A percentile compares a stretch with the other conserved stretches of the same genome.
Conservation (phyloP, 2,113 vertebrate genomes). For the Hypanus sabinus region DNA sequence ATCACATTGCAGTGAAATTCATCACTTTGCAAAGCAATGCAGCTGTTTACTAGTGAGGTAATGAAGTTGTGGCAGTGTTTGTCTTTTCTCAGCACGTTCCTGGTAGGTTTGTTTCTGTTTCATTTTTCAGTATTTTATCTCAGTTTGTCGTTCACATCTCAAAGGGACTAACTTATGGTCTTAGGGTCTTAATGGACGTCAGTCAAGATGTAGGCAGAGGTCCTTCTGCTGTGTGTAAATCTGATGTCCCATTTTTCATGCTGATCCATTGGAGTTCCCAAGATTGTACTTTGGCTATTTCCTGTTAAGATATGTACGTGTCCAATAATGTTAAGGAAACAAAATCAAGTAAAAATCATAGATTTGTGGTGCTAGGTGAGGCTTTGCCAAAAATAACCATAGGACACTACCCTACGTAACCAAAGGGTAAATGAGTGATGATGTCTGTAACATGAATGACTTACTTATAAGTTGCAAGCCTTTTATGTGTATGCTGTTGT, state of each 20-base stretch:
- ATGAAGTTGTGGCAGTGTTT: background rate
- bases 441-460: background rate
- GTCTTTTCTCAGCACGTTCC: constrained; percentile 7
- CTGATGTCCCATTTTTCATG: background rate
- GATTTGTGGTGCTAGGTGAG: background rate
- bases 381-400: background rate
- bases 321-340: background rate
- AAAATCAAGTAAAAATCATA: background rate
- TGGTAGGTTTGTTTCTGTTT: background rate
- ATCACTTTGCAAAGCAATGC: constrained; percentile 37
- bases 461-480: background rate
- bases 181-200: no score
- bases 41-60: constrained; percentile 32
- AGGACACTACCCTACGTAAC: background rate
- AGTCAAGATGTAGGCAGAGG: background rate
- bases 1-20: constrained; percentile 53
- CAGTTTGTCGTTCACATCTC: background rate
- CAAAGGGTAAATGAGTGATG: constrained; percentile 10
- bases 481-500: background rate
- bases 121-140: background rate
- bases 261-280: background rate
- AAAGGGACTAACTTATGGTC: background rate
- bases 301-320: background rate
- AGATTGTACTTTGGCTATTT: background rate
- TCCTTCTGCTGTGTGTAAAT: no score